These are phyloP conservation scores for Metaphire vulgaris DNA, from an alignment of 1,140 invertebrate genomes.

Conservation along the genomic window DNA sequence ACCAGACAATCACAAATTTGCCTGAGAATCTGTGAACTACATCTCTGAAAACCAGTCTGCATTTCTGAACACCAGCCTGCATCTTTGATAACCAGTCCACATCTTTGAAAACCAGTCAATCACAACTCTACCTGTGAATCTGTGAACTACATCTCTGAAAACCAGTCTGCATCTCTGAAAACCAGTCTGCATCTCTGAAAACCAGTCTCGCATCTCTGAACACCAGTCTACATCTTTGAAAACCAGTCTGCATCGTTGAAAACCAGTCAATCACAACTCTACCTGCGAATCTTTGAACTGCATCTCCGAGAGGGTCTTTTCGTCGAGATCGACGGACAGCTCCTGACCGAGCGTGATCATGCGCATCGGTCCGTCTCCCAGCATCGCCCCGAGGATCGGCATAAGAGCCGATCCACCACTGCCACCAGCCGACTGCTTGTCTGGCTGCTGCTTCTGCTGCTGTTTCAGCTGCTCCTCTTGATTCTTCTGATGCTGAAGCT, in stretches of 20 bases:
- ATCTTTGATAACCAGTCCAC: too few relatives aligned
- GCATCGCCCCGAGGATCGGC: conserved; percentile 50
- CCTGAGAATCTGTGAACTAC: conserved; percentile 75
- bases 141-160: conserved; percentile 84
- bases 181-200: too few relatives aligned
- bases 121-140: conserved; percentile 63
- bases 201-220: too few relatives aligned
- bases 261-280: conserved; percentile 53
- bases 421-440: neutral
- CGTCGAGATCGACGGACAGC: conserved; percentile 83
- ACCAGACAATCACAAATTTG: conserved; percentile 54
- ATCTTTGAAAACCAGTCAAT: conserved; percentile 15
- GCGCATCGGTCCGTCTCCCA: conserved; percentile 72
- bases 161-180: too few relatives aligned
- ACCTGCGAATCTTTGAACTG: conserved; percentile 75
- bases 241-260: too few relatives aligned
- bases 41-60: too few relatives aligned
- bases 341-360: conserved; percentile 92
- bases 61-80: too few relatives aligned
- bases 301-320: conserved; percentile 78
- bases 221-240: too few relatives aligned
- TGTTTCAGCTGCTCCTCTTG: conserved; percentile 21
- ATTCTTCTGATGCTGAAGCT: conserved; percentile 37
- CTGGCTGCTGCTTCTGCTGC: conserved; percentile 12
- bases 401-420: conserved; percentile 39